Evolutionary conservation across 1,140 invertebrate species (phyloP), one percentile per base, ranked within the genome.

Genomic region (Drosophila insularis): DNA sequence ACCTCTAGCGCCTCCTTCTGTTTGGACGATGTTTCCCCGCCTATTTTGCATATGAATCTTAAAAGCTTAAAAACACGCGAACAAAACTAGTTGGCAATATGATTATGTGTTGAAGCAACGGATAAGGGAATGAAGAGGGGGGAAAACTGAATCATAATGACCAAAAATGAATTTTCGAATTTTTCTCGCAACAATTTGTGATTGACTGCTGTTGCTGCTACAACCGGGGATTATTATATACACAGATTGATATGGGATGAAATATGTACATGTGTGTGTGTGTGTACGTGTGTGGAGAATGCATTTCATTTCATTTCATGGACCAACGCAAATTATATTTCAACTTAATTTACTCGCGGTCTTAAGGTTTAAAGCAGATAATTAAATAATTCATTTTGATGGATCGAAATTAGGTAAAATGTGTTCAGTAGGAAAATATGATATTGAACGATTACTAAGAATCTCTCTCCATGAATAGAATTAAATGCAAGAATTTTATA

Each of bases 191-290:
- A 31, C 59, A 61, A 60, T 77, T 64, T 77, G 74, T 77, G 74
- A 77, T 77, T 77, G 74, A 77, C 66, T 76, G 74, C 66, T 27
- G 27, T 5, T 27, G 27, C 27, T 27, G 27, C 27, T 76, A 73
- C 73, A 77, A 63, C 73, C 59, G 74, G 74, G 74, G 74, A 77
- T 76, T 77, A 77, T 76, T 77, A 76, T 76, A 74, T 59, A 75
- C 69, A 35, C 66, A 62, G 43, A 63, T 75, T 74, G 55, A 60
- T 55, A 58, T 67, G 43, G n/a, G 31, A 58, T 21, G 73, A 46
- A 2, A 5, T 43, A 6, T 43, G 14, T 43, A 6, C 17, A 1
- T 43, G 6, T 17, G 14, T 21, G 10, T 46, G 14, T 46, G 2
- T 19, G 43, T 21, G 7, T 50, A 7, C 11, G 17, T 21, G 43